Evolutionary conservation across 1,140 invertebrate genomes (phyloP), one percentile per base, ranked within the genome.

Genomic region (Heliothis subflexa): DNA sequence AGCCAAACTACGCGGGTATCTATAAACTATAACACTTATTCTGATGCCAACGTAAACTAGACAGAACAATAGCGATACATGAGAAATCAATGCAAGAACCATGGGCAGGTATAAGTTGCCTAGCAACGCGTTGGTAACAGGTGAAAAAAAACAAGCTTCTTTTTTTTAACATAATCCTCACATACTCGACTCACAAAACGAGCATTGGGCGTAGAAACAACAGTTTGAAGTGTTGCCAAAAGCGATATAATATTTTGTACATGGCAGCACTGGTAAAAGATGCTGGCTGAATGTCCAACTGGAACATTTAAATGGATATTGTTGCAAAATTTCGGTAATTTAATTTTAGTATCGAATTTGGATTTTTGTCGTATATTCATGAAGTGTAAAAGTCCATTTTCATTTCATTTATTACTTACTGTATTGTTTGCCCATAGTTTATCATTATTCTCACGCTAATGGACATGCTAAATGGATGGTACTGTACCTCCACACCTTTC

Each of bases 141-240:
- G 18, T 12, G 10, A 55, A 21, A 21, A 21, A 21, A 55, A 55
- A 55, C 11, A 55, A 9, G n/a, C n/a, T 12, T 7, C 33, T 3
- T 12, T 55, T 55, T 21, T 55, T 55, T 21, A 55, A 55, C 54
- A 55, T 21, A 59, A 59, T 25, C 21, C 21, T 25, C 21, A 59
- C 21, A 13, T 59, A 59, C 21, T 59, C 11, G 13, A 55, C 16
- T 18, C 16, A 11, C 54, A 21, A 55, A 55, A 47, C 62, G 62
- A n/a, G 12, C 62, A 47, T 49, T 47, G n/a, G 11, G 40, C n/a
- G 16, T 47, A 47, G 62, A 66, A 66, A 66, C 49, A 55, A 55
- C 68, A 16, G 40, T 71, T 71, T 71, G 68, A 71, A 71, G 47
- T 55, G 68, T 55, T 71, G 68, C 68, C 68, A 71, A 25, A 55